Conservation (phyloP, 2,888 invertebrate species). For the Pantelozetes paolii region DNA sequence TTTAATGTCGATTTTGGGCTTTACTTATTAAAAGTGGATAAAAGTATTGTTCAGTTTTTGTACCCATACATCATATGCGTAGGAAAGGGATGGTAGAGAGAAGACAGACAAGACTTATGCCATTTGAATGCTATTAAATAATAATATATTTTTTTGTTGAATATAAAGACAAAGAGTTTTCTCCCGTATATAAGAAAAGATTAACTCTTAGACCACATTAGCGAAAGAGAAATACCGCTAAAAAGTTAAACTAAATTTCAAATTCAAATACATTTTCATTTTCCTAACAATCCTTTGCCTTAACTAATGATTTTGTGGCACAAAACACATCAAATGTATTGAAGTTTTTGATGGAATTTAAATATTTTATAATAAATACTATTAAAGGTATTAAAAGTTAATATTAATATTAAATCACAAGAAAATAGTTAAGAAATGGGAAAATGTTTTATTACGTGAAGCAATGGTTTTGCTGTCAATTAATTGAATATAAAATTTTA, state of each 20-base stretch:
- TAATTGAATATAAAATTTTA: too few species aligned
- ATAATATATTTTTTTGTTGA: too few species aligned
- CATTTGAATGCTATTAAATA: constrained; percentile 27
- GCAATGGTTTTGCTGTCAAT: too few species aligned
- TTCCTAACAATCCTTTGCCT: constrained; percentile 10
- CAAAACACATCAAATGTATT: not conserved
- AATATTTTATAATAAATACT: not conserved
- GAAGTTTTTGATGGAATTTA: too few species aligned
- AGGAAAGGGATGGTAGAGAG: not conserved
- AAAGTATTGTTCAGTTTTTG: not conserved
- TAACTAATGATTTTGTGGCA: not conserved
- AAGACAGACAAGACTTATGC: not conserved
- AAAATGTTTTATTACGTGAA: not conserved
- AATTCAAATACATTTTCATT: not conserved
- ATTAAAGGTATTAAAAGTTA: not conserved
- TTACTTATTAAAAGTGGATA: constrained; percentile 14
- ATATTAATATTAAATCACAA: not conserved
- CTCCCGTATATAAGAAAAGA: not conserved
- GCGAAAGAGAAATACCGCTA: not conserved
- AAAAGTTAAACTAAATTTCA: not conserved
- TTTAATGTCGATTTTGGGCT: constrained; percentile 14
- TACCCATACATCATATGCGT: not conserved
- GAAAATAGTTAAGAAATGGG: not conserved
- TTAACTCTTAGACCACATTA: constrained; percentile 25
- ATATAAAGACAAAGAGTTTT: constrained; percentile 3